These are phyloP conservation scores for Datnioides undecimradiatus DNA, from an alignment of 2,113 vertebrate species.

Conservation along the genomic window DNA sequence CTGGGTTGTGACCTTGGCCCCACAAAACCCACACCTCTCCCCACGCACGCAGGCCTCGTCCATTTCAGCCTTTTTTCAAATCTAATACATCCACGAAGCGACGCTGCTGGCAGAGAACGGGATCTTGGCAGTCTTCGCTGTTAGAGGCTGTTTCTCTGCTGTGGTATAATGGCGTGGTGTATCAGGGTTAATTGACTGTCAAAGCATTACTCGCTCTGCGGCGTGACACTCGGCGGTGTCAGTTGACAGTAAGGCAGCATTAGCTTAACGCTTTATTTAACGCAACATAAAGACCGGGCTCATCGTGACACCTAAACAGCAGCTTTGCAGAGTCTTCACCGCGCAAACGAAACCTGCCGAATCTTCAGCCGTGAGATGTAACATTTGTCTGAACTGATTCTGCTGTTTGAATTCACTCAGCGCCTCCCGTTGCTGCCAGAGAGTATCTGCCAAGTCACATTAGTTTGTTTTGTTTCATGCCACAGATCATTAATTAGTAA, in stretches of 20 bases:
- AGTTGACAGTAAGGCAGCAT: not conserved
- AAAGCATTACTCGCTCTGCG: conserved; percentile 5
- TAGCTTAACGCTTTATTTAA: conserved; percentile 12
- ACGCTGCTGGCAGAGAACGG: not conserved
- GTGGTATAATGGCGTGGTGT: not conserved
- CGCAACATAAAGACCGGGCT: not conserved
- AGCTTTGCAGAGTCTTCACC: not conserved
- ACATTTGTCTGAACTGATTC: not conserved
- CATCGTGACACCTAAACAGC: not conserved
- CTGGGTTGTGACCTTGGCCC: not conserved
- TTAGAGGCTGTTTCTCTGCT: not conserved
- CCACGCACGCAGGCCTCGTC: not conserved
- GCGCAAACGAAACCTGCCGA: not conserved
- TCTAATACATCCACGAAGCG: not conserved
- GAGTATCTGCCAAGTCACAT: not conserved
- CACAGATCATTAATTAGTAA: conserved; percentile 2
- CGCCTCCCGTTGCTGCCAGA: not conserved
- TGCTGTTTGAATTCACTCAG: not conserved
- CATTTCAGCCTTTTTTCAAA: not conserved
- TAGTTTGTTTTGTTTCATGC: not conserved
- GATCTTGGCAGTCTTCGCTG: not conserved
- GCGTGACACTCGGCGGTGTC: conserved; percentile 17
- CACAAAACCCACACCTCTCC: too few relatives aligned
- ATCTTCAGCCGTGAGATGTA: not conserved
- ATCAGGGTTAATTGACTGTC: conserved; percentile 19